A percentile compares a stretch with the other conserved stretches of the same genome.
Conservation (phyloP, 2,113 vertebrate genomes). For the Amblyopsis rosae region DNA sequence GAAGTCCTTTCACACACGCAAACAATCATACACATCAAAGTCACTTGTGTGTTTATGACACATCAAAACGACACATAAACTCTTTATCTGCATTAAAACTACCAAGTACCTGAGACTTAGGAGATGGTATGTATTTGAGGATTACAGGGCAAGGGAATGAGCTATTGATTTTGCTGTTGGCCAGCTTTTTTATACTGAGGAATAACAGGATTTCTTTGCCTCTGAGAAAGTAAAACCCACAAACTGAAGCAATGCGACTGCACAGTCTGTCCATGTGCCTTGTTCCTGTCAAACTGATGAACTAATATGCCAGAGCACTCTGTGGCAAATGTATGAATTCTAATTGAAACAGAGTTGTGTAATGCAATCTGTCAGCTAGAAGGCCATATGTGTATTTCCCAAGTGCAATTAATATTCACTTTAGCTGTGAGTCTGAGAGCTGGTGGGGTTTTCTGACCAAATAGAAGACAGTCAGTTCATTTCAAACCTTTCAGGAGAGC, state of each 20-base stretch:
- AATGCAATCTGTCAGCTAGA: slow-evolving; percentile 12
- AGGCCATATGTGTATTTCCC: slow-evolving; percentile 10
- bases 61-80: slow-evolving; percentile 44
- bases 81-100: slow-evolving; percentile 32
- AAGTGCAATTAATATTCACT: slow-evolving; percentile 18
- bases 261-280: too few species aligned
- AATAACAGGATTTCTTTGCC: slow-evolving; percentile 31
- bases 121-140: slow-evolving; percentile 53
- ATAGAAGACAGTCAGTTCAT: slow-evolving; percentile 13
- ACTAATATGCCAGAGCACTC: background rate
- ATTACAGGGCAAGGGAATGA: slow-evolving; percentile 55
- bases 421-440: slow-evolving; percentile 12
- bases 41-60: slow-evolving; percentile 17
- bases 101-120: slow-evolving; percentile 25
- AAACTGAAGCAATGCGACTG: background rate
- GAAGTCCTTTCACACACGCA: background rate
- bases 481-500: slow-evolving; percentile 47
- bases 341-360: slow-evolving; percentile 8
- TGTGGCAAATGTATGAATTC: background rate
- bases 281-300: background rate
- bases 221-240: slow-evolving; percentile 14
- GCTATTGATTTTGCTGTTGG: slow-evolving; percentile 56
- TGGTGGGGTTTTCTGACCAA: slow-evolving; percentile 23
- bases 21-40: slow-evolving; percentile 11
- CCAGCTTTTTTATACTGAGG: slow-evolving; percentile 40